Evolutionary conservation across 1,140 invertebrate species (phyloP), one percentile per base, ranked within the genome.

Genomic region (Magallana angulata): DNA sequence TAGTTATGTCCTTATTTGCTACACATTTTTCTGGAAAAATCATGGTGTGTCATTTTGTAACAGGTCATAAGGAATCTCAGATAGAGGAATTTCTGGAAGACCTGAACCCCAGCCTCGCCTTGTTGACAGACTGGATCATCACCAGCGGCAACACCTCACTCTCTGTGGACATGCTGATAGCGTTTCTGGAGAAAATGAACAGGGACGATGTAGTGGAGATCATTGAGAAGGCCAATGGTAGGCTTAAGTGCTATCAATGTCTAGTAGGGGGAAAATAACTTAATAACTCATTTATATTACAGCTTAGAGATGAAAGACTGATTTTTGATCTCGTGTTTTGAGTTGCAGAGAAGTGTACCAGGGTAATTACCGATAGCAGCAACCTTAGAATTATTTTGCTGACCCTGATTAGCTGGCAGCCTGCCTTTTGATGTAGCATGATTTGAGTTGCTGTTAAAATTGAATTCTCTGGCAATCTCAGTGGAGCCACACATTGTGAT

Each of bases 121-220:
- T 95, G 57, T 88, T 95, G 48, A 92, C 93, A 18, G 95, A 95
- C 90, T 96, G 95, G 95, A 94, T 95, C 36, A 90, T 95, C 16
- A 92, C 91, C 30, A 95, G 95, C 90, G 95, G 95, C n/a, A 95
- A 95, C 89, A 95, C 94, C 0, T 88, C 92, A 56, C 92, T 95
- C 60, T 94, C 95, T 85, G 92, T 95, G 57, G 95, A 95, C 90
- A 92, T 95, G 85, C 85, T 95, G 58, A 86, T 94, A 16, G 91
- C 92, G 0, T 95, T 93, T 86, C 90, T 95, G 18, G 92, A 94
- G 88, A 94, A 95, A 89, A 92, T 95, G 83, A 90, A 92, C 7
- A 89, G 95, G 24, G 91, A 94, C 82, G 95, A 96, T 90, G 92
- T 95, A 18, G 91, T 94, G 9, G 93, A 94, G 14, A 87, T 95